A percentile compares a stretch with the other conserved stretches of the same genome.
phyloP scores from a whole-genome alignment of 2,113 vertebrate genomes.

The Centrocercus urophasianus region DNA sequence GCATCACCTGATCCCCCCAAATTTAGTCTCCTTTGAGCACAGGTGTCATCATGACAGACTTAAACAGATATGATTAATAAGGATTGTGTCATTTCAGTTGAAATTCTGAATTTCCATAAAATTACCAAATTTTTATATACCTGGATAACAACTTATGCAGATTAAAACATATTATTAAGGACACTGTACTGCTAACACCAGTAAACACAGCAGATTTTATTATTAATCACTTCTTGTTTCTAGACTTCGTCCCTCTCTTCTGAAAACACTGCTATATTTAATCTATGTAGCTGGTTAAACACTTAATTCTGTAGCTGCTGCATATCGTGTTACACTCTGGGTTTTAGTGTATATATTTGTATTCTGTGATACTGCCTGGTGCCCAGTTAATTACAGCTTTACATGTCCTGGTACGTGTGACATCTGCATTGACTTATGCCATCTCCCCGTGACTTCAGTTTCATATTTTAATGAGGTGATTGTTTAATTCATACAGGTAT shows the following conservation, averaged over 20 bases:
- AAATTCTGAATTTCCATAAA: not conserved
- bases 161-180: not conserved
- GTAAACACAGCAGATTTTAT: not conserved
- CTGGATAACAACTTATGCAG: not conserved
- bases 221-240: not conserved
- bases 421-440: conserved; percentile 23
- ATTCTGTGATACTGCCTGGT: conserved; percentile 29
- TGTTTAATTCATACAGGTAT: conserved; percentile 59
- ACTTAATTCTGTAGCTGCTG: conserved; percentile 29
- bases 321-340: conserved; percentile 8
- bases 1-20: not conserved
- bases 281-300: conserved; percentile 12
- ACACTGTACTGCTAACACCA: not conserved
- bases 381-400: conserved; percentile 60
- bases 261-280: not conserved
- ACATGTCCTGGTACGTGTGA: conserved; percentile 44
- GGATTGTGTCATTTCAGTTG: not conserved
- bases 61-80: not conserved
- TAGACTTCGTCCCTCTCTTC: not conserved
- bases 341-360: not conserved
- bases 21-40: not conserved
- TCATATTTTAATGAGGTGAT: conserved; percentile 50
- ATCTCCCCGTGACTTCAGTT: conserved; percentile 55
- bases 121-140: not conserved
- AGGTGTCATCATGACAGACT: not conserved